Percentiles rank a stretch among this genome's conserved stretches.
Evolutionary conservation across 2,888 invertebrate genomes (phyloP).

Genomic region (Ceriagrion tenellum): DNA sequence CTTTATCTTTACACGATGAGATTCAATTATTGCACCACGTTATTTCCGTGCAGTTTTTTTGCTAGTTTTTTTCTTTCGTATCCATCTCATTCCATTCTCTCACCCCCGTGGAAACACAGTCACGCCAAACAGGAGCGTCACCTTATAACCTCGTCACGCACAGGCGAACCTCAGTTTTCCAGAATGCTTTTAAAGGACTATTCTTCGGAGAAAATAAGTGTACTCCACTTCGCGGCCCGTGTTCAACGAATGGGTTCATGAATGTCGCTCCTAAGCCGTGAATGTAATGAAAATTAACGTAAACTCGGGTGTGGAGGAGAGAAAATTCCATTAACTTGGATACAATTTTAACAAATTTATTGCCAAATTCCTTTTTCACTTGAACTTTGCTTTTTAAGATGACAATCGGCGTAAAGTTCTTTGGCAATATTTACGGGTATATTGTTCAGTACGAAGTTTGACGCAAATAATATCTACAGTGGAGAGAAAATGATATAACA

Average conservation of each 20-base stretch:
- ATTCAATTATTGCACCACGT: background rate
- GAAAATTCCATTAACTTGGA: background rate
- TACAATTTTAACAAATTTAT: background rate
- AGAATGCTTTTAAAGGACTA: background rate
- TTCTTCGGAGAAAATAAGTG: background rate
- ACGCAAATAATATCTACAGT: too few species aligned
- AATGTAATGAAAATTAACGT: background rate
- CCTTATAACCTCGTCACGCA: slow-evolving; percentile 2
- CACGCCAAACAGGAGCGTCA: background rate
- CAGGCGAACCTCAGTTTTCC: background rate
- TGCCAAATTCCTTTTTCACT: background rate
- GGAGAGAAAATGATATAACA: too few species aligned
- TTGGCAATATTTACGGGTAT: too few species aligned
- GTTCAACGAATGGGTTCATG: background rate
- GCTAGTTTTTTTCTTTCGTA: background rate
- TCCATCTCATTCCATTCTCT: background rate
- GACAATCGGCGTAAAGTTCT: too few species aligned
- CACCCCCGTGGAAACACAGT: background rate
- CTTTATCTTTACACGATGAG: background rate
- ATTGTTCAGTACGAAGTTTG: too few species aligned
- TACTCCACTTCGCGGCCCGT: background rate
- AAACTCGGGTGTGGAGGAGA: background rate
- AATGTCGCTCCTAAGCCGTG: background rate
- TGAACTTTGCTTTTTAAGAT: too few species aligned
- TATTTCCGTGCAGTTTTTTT: background rate